Base-by-base conservation (phyloP, 2,797 vertebrate genomes). In the Hemibagrus guttatus region DNA sequence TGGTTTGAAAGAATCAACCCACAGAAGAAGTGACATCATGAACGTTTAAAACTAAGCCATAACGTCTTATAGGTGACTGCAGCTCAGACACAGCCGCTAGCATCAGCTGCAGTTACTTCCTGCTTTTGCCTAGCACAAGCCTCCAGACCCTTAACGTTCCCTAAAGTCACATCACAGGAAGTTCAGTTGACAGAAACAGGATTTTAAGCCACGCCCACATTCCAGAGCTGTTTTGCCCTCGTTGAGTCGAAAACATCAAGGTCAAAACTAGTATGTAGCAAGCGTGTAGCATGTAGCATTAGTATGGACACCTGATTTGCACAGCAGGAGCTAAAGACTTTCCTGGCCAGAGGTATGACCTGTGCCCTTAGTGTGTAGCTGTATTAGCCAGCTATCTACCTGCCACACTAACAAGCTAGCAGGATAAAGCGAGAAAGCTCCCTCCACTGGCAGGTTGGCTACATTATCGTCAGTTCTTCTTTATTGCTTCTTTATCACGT, bases 401-500 rank as follows among this genome's bases (percentile, higher is more conserved):
- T 11, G 31, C 16, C 17, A 21, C 9, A 19, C 63, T 66, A 68
- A 81, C 9, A 46, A 72, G 46, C 71, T 46, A 46, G 23, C 71
- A 72, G 42, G 69, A 28, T 83, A 81, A 46, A 49, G 75, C 21
- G 21, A 11, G 56, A 12, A 56, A 79, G 79, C 8, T 66, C 42
- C 59, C n/a, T 81, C 39, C 23, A 81, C 21, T 49, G 80, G 63
- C 13, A 68, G 46, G 8, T 58, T 16, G 35, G 82, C 82, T 84
- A 84, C 68, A 84, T 83, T 23, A 54, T 69, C 2, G 54, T 83
- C 28, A 23, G 61, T 76, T 56, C 54, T 39, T 9, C 75, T 42
- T 68, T 83, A 84, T 84, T 84, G 82, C 82, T 84, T 72, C 9
- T 39, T 84, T 72, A n/a, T 61, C 46, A 21, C 1, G 4, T 71